phyloP scores from a whole-genome alignment of 2,888 invertebrate species.

The Orthosia cruda region DNA sequence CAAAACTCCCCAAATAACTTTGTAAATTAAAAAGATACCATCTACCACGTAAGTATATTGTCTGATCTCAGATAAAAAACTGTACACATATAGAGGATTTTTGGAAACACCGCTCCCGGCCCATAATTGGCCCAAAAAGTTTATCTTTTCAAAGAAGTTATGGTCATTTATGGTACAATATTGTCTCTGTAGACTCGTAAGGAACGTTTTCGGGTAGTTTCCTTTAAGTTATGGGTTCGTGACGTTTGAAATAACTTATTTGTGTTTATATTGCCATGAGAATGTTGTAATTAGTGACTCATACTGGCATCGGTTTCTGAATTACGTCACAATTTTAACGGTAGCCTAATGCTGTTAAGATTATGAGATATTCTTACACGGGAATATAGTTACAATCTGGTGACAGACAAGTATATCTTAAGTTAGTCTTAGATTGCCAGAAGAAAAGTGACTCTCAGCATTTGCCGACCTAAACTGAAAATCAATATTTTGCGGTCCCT shows the following conservation, averaged over 20 bases:
- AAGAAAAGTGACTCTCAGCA: no score
- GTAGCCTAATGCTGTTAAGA: conserved; percentile 32
- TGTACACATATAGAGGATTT: conserved; percentile 85
- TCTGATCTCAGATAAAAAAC: conserved; percentile 86
- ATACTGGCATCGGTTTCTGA: conserved; percentile 48
- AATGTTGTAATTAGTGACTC: conserved; percentile 76
- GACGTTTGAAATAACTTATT: conserved; percentile 73
- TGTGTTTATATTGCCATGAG: conserved; percentile 75
- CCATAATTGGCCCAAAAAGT: conserved; percentile 87
- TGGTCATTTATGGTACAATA: conserved; percentile 85
- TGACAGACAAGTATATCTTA: background rate
- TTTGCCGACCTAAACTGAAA: background rate
- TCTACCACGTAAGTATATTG: conserved; percentile 86
- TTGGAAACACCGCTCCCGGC: conserved; percentile 87
- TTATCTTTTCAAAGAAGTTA: conserved; percentile 90
- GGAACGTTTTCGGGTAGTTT: conserved; percentile 71
- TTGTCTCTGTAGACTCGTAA: conserved; percentile 80
- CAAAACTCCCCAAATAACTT: conserved; percentile 47
- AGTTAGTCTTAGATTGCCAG: background rate
- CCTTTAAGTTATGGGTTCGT: conserved; percentile 83
- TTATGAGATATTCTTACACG: conserved; percentile 18
- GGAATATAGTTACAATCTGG: background rate
- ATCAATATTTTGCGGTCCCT: background rate
- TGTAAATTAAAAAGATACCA: conserved; percentile 82
- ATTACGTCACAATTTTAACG: conserved; percentile 43